A percentile compares a stretch with the other conserved stretches of the same genome.
Evolutionary conservation across 1,140 invertebrate genomes (phyloP).

Genomic region (Euura lappo): DNA sequence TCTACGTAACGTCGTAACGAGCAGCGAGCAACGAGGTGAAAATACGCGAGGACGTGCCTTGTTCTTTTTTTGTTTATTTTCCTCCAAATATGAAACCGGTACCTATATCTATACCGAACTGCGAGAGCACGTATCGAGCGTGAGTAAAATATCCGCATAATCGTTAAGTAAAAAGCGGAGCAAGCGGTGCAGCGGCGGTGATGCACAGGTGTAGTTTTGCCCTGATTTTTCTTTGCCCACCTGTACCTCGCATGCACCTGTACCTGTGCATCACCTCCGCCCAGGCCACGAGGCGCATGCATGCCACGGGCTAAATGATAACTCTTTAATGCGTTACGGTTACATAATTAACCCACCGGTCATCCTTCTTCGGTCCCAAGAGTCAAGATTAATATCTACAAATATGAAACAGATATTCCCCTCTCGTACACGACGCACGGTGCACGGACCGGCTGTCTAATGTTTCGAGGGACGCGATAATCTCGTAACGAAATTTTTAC

Average conservation of each 20-base stretch:
- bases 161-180: not conserved
- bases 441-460: too few relatives aligned
- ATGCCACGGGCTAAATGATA: conserved; percentile 3
- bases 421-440: not conserved
- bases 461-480: not conserved
- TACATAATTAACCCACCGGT: conserved; percentile 5
- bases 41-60: too few relatives aligned
- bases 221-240: not conserved
- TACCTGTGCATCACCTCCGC: not conserved
- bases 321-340: conserved; percentile 7
- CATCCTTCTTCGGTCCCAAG: not conserved
- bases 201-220: not conserved
- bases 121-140: too few relatives aligned
- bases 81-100: too few relatives aligned
- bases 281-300: not conserved
- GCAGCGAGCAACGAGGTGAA: too few relatives aligned
- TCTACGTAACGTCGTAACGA: too few relatives aligned
- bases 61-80: too few relatives aligned
- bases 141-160: too few relatives aligned
- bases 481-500: not conserved
- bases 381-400: not conserved
- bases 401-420: conserved; percentile 10
- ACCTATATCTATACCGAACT: too few relatives aligned
- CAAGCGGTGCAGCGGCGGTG: not conserved
- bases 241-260: not conserved